phyloP scores from a whole-genome alignment of 2,888 invertebrate species.

The Agrochola lota region DNA sequence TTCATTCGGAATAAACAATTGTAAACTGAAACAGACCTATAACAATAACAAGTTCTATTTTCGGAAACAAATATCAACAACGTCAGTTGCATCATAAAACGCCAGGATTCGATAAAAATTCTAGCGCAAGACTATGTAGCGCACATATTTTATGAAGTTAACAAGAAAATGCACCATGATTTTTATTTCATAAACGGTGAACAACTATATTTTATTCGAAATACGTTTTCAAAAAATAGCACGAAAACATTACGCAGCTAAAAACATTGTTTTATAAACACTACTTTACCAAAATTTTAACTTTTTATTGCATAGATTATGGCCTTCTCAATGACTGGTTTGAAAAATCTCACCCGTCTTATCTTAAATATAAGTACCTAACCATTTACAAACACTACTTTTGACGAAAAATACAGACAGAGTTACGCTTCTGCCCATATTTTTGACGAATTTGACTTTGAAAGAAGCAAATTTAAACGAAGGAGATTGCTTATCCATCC shows the following conservation, averaged over 20 bases:
- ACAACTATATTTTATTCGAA: not conserved
- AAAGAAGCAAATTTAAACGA: slow-evolving; percentile 10
- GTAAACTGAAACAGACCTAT: not conserved
- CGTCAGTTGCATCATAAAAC: slow-evolving; percentile 18
- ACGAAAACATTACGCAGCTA: not conserved
- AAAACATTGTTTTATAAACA: not conserved
- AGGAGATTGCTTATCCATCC: not conserved
- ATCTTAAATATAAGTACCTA: no score
- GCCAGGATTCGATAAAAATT: not conserved
- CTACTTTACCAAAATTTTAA: not conserved
- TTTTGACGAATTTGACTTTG: not conserved
- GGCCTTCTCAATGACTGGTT: not conserved
- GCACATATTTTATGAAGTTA: not conserved
- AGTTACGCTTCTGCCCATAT: not conserved
- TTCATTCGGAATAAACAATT: not conserved
- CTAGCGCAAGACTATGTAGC: not conserved
- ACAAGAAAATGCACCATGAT: not conserved
- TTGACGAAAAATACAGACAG: no score
- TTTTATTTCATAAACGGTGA: slow-evolving; percentile 3
- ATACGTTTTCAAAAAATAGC: not conserved
- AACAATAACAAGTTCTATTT: slow-evolving; percentile 26
- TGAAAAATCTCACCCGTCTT: not conserved
- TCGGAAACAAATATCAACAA: not conserved
- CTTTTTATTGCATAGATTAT: not conserved
- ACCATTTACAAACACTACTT: no score